These are phyloP conservation scores for Hippopotamus amphibius DNA, from an alignment of 2,113 vertebrate genomes.

Conservation along the genomic window DNA sequence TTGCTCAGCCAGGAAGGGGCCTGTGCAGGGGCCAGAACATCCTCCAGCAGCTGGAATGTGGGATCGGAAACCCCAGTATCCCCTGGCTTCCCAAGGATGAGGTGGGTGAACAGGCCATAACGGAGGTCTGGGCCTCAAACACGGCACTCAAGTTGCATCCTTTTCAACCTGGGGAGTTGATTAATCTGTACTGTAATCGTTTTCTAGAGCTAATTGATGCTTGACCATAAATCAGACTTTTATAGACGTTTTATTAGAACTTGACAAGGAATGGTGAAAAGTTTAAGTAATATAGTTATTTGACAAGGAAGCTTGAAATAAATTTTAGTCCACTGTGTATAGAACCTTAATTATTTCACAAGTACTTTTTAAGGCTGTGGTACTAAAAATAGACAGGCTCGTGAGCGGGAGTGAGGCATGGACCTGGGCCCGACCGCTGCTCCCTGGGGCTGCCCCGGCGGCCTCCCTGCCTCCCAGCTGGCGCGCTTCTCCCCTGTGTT, in stretches of 20 bases:
- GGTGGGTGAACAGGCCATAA: accelerated
- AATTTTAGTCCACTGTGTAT: neutral
- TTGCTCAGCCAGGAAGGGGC: neutral
- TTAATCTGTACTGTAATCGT: neutral
- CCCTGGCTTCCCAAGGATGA: accelerated
- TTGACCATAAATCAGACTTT: neutral
- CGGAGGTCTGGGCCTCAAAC: too few relatives aligned
- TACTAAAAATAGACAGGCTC: neutral
- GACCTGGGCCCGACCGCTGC: accelerated
- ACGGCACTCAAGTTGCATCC: accelerated
- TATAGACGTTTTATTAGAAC: neutral
- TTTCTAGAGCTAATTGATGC: neutral
- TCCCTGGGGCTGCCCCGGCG: neutral
- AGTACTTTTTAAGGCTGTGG: neutral
- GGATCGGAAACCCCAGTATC: accelerated
- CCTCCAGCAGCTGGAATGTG: neutral
- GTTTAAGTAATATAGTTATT: too few relatives aligned
- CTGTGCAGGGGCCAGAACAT: neutral
- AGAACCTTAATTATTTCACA: neutral
- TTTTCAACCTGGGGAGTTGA: accelerated
- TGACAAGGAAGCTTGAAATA: neutral
- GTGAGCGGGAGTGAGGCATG: neutral
- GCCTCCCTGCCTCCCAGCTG: slow-evolving; percentile 67
- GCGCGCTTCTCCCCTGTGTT: slow-evolving; percentile 58
- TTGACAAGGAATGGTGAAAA: neutral